These are phyloP conservation scores for Ptilonorhynchus violaceus DNA, from an alignment of 2,113 vertebrate species.

Conservation along the genomic window DNA sequence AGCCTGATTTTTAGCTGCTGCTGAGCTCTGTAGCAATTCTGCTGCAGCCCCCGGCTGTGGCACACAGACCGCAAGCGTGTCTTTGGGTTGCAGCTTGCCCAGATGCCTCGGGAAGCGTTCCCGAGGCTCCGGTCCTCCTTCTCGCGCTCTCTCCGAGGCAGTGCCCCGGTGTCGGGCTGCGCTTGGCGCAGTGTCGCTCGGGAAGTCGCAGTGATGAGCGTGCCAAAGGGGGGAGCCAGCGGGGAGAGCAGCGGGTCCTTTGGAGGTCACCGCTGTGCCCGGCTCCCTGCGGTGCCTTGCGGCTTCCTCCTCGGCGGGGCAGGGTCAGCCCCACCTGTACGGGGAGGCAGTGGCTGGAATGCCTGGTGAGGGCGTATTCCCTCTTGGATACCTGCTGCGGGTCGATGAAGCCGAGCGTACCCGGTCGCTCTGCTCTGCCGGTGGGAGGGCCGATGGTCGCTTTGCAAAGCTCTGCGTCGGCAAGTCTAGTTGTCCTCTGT, in stretches of 20 bases:
- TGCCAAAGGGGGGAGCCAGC: neutral
- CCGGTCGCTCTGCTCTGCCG: rapidly evolving
- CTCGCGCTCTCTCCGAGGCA: neutral
- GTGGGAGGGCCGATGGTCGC: rapidly evolving
- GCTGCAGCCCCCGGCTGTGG: neutral
- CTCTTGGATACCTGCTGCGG: neutral
- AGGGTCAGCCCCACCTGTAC: neutral
- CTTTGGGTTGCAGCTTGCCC: neutral
- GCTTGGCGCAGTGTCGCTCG: neutral
- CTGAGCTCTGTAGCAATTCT: rapidly evolving
- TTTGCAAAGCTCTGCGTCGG: rapidly evolving
- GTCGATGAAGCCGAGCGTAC: rapidly evolving
- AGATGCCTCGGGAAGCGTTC: rapidly evolving
- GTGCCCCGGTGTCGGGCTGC: neutral
- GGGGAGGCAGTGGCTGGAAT: neutral
- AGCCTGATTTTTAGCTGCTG: neutral
- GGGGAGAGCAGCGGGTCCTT: neutral
- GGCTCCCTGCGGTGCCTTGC: neutral
- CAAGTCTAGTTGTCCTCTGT: rapidly evolving
- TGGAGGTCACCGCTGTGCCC: neutral
- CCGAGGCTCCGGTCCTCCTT: neutral
- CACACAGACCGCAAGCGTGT: rapidly evolving
- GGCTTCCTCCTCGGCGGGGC: rapidly evolving
- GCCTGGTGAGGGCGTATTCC: rapidly evolving
- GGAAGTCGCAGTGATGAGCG: neutral